Evolutionary conservation across 1,140 invertebrate species (phyloP).

Genomic region (Bombus breviceps): DNA sequence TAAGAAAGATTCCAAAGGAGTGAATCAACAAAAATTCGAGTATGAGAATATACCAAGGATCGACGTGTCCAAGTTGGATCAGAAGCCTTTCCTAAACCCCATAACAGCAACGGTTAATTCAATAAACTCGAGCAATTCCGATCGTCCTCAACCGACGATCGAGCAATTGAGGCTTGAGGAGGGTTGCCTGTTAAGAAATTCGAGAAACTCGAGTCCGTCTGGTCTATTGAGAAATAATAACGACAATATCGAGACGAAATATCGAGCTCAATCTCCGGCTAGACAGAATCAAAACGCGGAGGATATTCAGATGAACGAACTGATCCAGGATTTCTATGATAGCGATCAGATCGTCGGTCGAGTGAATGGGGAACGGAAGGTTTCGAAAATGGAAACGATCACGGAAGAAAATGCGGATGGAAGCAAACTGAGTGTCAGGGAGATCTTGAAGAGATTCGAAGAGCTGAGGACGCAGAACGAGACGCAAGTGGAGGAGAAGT

Average conservation of each 20-base stretch:
- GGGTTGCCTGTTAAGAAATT: slow-evolving; percentile 74
- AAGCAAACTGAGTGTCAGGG: slow-evolving; percentile 90
- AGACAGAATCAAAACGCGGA: slow-evolving; percentile 44
- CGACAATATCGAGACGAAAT: neutral
- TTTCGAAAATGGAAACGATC: slow-evolving; percentile 88
- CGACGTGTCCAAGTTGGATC: slow-evolving; percentile 77
- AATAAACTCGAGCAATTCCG: slow-evolving; percentile 13
- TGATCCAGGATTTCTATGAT: slow-evolving; percentile 78
- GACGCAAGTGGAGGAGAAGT: slow-evolving; percentile 74
- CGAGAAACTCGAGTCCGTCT: slow-evolving; percentile 50
- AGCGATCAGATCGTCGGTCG: slow-evolving; percentile 71
- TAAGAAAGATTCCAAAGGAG: slow-evolving; percentile 57
- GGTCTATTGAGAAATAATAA: slow-evolving; percentile 38
- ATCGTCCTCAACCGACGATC: slow-evolving; percentile 74
- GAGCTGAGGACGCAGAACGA: slow-evolving; percentile 84
- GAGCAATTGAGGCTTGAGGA: slow-evolving; percentile 80
- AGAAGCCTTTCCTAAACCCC: slow-evolving; percentile 64
- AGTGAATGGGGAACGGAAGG: slow-evolving; percentile 71
- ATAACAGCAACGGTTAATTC: slow-evolving; percentile 22
- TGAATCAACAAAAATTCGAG: slow-evolving; percentile 73
- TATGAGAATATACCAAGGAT: slow-evolving; percentile 82
- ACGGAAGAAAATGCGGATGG: slow-evolving; percentile 88
- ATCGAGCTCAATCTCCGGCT: slow-evolving; percentile 28
- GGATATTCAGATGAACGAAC: slow-evolving; percentile 70
- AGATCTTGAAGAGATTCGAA: slow-evolving; percentile 91